Base-by-base conservation (phyloP, 2,888 invertebrate genomes). In the Andricus curvator region DNA sequence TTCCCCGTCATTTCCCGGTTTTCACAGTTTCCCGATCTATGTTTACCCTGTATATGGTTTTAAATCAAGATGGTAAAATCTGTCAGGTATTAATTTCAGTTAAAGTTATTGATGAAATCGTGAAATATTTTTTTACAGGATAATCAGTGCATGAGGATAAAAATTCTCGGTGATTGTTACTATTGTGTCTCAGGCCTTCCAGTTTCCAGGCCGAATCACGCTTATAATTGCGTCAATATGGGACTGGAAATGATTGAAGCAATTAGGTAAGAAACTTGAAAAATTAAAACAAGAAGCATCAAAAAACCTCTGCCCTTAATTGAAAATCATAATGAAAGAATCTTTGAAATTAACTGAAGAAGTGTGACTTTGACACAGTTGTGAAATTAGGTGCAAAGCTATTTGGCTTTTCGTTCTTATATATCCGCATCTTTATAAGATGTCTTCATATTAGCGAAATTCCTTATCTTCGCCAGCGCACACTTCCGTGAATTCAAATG, bases 191-290 rank as follows among this genome's bases (percentile, higher is more conserved):
- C 97, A 0, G 98, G 98, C 0, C 94, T 98, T 87, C 98, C 98
- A 0, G 96, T 98, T 44, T 98, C 98, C 9, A 94, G 98, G 80
- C 98, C 98, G 1, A 98, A 98, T 93, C 98, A 98, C 91, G 98
- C 98, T 0, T 97, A 97, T 92, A 98, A 98, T 93, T 98, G 98
- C 91, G 98, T 98, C 89, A 97, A 97, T 88, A 98, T 98, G 98
- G 98, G 98, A 0, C 93, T 99, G 84, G 97, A 97, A 93, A 98
- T 98, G 98, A 98, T 98, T 86, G 97, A 98, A 88, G 98, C 98
- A 44, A 98, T 98, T 89, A 95, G 97, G 98, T 98, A 92, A 93
- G 48, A 17, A 17, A 48, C 48, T 48, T 48, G 4, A 92, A 15
- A 8, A 17, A 51, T 25, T 20, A 22, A 37, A 77, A 41, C 9